Conservation (phyloP, 1,140 invertebrate genomes). For the Rhagoletis pomonella region DNA sequence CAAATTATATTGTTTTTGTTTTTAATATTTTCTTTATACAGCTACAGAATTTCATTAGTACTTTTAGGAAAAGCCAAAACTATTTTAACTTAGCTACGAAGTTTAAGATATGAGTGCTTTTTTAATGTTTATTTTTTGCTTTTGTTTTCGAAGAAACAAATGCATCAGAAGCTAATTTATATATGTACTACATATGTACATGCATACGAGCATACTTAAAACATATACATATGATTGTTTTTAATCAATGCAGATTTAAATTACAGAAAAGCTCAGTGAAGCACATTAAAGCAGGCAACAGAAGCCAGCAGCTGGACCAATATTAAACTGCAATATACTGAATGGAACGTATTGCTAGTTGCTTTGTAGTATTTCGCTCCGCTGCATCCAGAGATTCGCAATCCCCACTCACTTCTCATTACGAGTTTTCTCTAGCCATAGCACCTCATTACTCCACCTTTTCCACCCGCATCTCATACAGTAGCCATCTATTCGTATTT, state of each 20-base stretch:
- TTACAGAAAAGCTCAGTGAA: slow-evolving; percentile 28
- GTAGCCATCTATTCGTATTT: background rate
- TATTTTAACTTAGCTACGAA: no score
- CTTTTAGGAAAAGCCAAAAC: no score
- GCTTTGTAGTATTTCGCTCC: background rate
- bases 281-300: slow-evolving; percentile 15
- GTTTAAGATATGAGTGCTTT: no score
- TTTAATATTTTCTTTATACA: no score
- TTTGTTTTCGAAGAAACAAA: no score
- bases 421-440: no score
- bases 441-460: background rate
- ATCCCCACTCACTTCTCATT: background rate
- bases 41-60: no score
- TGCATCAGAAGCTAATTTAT: no score
- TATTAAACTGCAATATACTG: slow-evolving; percentile 16
- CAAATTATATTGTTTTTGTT: no score
- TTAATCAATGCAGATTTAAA: slow-evolving; percentile 33
- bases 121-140: no score
- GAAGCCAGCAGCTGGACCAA: slow-evolving; percentile 13
- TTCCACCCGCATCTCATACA: background rate
- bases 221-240: background rate
- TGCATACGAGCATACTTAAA: no score
- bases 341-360: background rate
- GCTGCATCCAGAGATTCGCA: background rate
- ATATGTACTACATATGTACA: no score